Evolutionary conservation across 2,888 invertebrate species (phyloP), one percentile per base, ranked within the genome.

Genomic region (Athetis lepigone): DNA sequence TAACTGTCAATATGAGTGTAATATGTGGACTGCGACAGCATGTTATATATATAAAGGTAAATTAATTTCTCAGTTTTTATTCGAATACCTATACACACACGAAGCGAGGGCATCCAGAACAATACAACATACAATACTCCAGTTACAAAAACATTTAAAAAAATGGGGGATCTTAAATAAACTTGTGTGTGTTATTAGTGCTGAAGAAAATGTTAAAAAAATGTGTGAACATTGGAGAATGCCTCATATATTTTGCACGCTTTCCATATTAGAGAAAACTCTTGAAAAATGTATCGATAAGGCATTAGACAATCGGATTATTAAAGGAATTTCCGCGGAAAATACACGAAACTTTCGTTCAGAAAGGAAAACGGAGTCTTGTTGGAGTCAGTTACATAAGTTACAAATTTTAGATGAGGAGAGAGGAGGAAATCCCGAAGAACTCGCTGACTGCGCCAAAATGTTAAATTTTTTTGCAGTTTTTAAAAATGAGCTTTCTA

Each of bases 11-110:
- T 25, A 16, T 8, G n/a, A 11, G n/a, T 6, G 8, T 8, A n/a
- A n/a, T 9, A 11, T 58, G 18, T 55, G 33, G 55, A 36, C 33
- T 11, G 56, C 18, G 11, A 43, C 42, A 16, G 56, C 33, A 13
- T 56, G 55, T 36, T 59, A 42, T 33, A n/a, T 59, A 25, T 25
- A 59, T 43, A 1, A 55, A 59, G 42, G 33, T 33, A 55, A 55
- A 43, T 25, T 59, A 4, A 13, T 55, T 1, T 59, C 55, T 36
- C 58, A 55, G 33, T 33, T 42, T 33, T 59, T 59, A n/a, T 59
- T 54, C n/a, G 19, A 23, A 2, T 13, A 2, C 9, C 1, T 3
- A 29, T 29, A n/a, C 29, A 2, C 29, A 8, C 8, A 11, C 2
- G 29, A 29, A 2, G 11, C 29, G 11, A 11, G 7, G 0, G 3